Percentiles rank a stretch among this genome's conserved stretches.
Conservation (phyloP, 2,797 vertebrate genomes). For the Monodelphis domestica region DNA sequence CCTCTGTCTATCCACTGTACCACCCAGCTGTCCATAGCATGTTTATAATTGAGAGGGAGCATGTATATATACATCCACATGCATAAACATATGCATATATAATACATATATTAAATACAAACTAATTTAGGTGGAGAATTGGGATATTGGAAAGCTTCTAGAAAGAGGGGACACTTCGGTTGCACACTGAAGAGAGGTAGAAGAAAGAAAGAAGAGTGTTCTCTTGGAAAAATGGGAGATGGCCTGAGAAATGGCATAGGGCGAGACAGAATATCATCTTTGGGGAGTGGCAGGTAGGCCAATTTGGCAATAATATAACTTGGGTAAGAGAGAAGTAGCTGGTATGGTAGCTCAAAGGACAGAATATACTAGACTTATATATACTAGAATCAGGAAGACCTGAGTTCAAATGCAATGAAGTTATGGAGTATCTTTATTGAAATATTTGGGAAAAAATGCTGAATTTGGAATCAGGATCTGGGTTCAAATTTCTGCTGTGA, state of each 20-base stretch:
- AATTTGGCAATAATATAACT: background rate
- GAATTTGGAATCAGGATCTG: background rate
- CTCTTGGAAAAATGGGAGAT: background rate
- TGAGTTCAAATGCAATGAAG: background rate
- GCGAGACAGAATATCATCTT: background rate
- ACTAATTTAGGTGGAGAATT: background rate
- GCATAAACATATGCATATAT: background rate
- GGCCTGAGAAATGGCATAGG: background rate
- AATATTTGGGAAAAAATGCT: background rate
- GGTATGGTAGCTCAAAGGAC: background rate
- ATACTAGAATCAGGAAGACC: background rate
- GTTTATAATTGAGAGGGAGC: too few relatives aligned
- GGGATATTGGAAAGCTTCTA: background rate
- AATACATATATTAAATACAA: background rate
- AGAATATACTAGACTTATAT: background rate
- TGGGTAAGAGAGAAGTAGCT: background rate
- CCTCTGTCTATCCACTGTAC: too few relatives aligned
- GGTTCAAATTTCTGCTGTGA: background rate
- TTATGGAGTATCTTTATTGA: background rate
- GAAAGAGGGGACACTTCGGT: background rate
- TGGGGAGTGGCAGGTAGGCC: background rate
- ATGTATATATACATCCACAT: too few relatives aligned
- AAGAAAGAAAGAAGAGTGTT: background rate
- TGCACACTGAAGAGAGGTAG: background rate
- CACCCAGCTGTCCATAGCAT: too few relatives aligned